These are phyloP conservation scores for Eurystomus gularis DNA, from an alignment of 2,113 vertebrate species.

Conservation along the genomic window DNA sequence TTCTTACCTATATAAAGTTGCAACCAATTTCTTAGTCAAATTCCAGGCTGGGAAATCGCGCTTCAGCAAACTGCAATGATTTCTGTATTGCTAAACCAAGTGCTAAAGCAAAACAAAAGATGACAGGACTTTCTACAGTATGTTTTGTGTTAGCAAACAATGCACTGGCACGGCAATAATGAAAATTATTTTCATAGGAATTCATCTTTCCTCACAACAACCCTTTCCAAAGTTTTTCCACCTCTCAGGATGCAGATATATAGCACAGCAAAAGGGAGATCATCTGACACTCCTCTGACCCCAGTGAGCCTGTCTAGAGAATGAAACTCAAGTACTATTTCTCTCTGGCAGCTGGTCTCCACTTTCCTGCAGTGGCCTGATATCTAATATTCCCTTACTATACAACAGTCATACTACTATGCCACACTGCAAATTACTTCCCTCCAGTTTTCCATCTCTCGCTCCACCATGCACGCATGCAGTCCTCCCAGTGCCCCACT, in stretches of 20 bases:
- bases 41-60: not conserved
- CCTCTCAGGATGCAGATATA: not conserved
- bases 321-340: not conserved
- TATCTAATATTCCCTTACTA: not conserved
- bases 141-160: slow-evolving; percentile 24
- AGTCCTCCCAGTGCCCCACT: not conserved
- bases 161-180: not conserved
- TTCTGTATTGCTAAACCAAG: not conserved
- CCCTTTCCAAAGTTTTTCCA: not conserved
- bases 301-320: not conserved
- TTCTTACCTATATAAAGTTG: not conserved
- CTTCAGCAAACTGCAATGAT: not conserved
- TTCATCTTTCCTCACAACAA: not conserved
- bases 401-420: not conserved
- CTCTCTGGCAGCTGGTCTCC: not conserved
- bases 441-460: not conserved
- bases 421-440: not conserved
- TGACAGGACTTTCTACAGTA: not conserved
- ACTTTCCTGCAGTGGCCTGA: not conserved
- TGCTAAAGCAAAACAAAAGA: not conserved
- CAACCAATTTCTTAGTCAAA: not conserved
- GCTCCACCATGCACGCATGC: too few species aligned
- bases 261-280: not conserved
- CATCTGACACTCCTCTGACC: not conserved
- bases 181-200: not conserved